Evolutionary conservation across 2,888 invertebrate species (phyloP), one percentile per base, ranked within the genome.

Genomic region (Leptinotarsa peninsularis): DNA sequence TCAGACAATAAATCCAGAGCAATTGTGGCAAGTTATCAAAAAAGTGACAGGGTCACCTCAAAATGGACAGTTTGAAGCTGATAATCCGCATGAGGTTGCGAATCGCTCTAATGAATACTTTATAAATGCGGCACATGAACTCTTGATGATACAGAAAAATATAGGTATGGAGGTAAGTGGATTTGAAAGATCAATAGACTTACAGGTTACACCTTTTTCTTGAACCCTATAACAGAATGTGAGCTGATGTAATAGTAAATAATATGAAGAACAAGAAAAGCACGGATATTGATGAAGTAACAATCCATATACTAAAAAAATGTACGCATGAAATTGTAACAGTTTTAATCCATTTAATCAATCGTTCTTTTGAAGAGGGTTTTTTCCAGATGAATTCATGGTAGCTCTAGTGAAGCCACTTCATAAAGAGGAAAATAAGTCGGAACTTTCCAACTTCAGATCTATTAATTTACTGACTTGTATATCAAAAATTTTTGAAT

Each of bases 101-200:
- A 66, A 66, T 27, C 17, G 66, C 27, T 66, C 15, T 17, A 17
- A 66, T 43, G 17, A 66, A 66, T 66, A 66, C 17, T 66, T 66
- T 43, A 27, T 43, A 27, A 66, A 66, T 1, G n/a, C 17, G 17
- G 15, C 43, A n/a, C 66, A 17, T 66, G 7, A 43, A 27, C 66
- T 66, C 21, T 66, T 66, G 66, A 33, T 5, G 14, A 18, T n/a
- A 66, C 1, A 27, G 27, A 43, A 66, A 66, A n/a, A 66, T 27
- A 15, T 66, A 23, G 66, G 66, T 23, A 23, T 17, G 23, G 21
- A 21, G 1, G 66, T 23, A 33, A 4, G 66, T 43, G 66, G 27
- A 23, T 66, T 66, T 66, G 15, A 66, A 66, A 43, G 66, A 27
- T 4, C 4, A 23, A 10, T 18, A 14, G 43, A 17, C 21, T 66